A percentile compares a stretch with the other conserved stretches of the same genome.
Evolutionary conservation across 2,888 invertebrate genomes (phyloP).

Genomic region (Cartodere bifasciata): DNA sequence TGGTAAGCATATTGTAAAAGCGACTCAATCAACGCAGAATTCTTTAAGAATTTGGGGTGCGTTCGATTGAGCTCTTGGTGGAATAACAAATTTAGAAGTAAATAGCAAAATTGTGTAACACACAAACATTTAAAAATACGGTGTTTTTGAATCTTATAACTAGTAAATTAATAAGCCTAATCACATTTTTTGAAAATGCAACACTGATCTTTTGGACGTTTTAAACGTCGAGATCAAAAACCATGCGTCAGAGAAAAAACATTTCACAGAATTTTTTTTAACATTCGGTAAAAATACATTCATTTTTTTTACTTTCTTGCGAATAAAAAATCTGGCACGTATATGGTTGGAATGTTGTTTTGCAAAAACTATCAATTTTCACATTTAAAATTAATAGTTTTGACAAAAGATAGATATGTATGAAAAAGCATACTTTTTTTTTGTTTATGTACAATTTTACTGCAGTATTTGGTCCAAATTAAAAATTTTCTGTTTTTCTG

Average conservation of each 20-base stretch:
- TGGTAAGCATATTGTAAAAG: too few relatives aligned
- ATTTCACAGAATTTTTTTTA: too few relatives aligned
- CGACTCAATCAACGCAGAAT: too few relatives aligned
- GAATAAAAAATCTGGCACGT: conserved; percentile 51
- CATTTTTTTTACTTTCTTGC: conserved; percentile 23
- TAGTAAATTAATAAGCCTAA: conserved; percentile 25
- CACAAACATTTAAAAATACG: conserved; percentile 37
- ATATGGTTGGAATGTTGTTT: conserved; percentile 49
- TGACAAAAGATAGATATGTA: conserved; percentile 24
- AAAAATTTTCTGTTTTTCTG: too few relatives aligned
- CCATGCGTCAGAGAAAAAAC: too few relatives aligned
- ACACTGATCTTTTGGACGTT: conserved; percentile 18
- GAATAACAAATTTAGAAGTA: conserved; percentile 32
- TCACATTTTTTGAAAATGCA: conserved; percentile 22
- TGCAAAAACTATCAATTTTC: conserved; percentile 19
- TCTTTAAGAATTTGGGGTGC: too few relatives aligned
- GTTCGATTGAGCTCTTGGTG: conserved; percentile 31
- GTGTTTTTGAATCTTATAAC: conserved; percentile 32
- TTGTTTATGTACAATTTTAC: conserved; percentile 30
- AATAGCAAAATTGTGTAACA: conserved; percentile 35
- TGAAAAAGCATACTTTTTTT: conserved; percentile 31
- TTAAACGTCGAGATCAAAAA: conserved; percentile 21
- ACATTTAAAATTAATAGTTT: too few relatives aligned
- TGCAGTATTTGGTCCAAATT: conserved; percentile 32
- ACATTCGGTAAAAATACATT: too few relatives aligned